These are phyloP conservation scores for Campoplex nolae DNA, from an alignment of 2,888 invertebrate genomes.

Conservation along the genomic window DNA sequence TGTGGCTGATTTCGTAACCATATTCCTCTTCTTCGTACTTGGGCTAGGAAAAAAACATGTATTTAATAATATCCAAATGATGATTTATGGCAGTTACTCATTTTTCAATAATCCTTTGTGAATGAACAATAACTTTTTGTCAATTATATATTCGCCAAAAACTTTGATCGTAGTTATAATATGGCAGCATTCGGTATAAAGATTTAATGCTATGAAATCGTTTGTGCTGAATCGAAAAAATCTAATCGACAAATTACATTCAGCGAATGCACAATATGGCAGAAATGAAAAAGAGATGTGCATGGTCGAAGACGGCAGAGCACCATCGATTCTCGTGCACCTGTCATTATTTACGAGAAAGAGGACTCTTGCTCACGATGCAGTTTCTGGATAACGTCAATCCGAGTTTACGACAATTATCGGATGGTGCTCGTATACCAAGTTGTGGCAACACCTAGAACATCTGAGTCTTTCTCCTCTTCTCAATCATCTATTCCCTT, in stretches of 20 bases:
- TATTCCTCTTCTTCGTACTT: neutral
- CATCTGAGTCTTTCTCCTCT: neutral
- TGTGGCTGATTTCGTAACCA: slow-evolving; percentile 45
- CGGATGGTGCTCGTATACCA: slow-evolving; percentile 36
- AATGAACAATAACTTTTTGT: neutral
- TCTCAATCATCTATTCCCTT: neutral
- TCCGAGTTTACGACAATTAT: slow-evolving; percentile 53
- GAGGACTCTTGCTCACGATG: slow-evolving; percentile 52
- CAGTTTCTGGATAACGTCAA: slow-evolving; percentile 65
- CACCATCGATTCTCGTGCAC: slow-evolving; percentile 60
- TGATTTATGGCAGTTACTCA: neutral
- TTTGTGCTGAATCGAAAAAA: neutral
- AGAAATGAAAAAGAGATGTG: neutral
- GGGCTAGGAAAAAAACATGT: neutral
- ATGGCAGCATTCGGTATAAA: neutral
- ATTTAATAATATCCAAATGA: neutral
- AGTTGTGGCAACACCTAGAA: neutral
- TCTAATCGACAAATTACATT: neutral
- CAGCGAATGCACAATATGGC: neutral
- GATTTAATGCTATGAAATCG: neutral
- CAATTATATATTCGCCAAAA: no score
- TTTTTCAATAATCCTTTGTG: neutral
- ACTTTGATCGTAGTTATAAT: no score
- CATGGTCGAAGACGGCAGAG: slow-evolving; percentile 3
- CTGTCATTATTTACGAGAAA: slow-evolving; percentile 63